Evolutionary conservation across 2,113 vertebrate species (phyloP).

Genomic region (Erythrolamprus reginae): DNA sequence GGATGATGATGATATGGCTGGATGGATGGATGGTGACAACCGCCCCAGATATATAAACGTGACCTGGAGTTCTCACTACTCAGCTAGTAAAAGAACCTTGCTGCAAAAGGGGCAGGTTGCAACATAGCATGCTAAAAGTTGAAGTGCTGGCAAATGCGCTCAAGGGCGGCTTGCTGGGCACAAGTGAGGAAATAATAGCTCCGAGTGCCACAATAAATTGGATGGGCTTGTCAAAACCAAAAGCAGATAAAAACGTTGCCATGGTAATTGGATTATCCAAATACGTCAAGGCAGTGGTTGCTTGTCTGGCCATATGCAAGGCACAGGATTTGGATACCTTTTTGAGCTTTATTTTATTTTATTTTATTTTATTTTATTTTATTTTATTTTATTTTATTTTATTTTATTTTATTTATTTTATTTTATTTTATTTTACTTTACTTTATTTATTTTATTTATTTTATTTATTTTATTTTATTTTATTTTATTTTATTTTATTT

Average conservation of each 20-base stretch:
- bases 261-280: conserved; percentile 48
- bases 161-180: neutral
- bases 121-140: accelerated
- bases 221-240: conserved; percentile 50
- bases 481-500: no score
- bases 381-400: no score
- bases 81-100: neutral
- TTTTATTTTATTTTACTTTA: no score
- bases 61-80: neutral
- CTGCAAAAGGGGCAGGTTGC: neutral
- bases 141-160: neutral
- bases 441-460: no score
- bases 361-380: no score
- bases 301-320: neutral
- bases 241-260: conserved; percentile 48
- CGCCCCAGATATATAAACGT: neutral
- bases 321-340: conserved; percentile 37
- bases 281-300: conserved; percentile 34
- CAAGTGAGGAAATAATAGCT: conserved; percentile 36
- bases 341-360: no score
- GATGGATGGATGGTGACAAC: neutral
- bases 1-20: neutral
- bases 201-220: conserved; percentile 28
- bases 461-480: no score
- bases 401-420: no score